A percentile compares a stretch with the other conserved stretches of the same genome.
phyloP scores from a whole-genome alignment of 2,888 invertebrate species.

The Nephrotoma appendiculata region DNA sequence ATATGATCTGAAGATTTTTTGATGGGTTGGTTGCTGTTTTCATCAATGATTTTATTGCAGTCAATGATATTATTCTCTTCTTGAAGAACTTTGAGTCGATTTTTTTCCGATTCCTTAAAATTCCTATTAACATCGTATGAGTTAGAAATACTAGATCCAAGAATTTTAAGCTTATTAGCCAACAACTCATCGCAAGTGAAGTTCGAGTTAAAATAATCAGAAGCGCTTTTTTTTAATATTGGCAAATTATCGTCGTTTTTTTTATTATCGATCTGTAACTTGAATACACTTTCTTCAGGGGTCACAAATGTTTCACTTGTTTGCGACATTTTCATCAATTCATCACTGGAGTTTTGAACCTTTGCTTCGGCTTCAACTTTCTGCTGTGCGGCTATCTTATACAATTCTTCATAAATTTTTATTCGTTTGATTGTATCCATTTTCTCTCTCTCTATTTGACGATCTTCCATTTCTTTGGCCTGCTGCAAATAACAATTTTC shows the following conservation, averaged over 20 bases:
- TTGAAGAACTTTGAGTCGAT: constrained; percentile 19
- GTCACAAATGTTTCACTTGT: not conserved
- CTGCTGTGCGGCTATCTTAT: constrained; percentile 12
- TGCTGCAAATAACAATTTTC: constrained; percentile 21
- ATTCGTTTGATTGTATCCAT: constrained; percentile 21
- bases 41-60: not conserved
- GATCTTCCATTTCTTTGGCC: constrained; percentile 20
- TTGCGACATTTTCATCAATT: not conserved
- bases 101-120: constrained; percentile 16
- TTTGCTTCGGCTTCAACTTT: not conserved
- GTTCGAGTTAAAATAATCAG: constrained; percentile 25
- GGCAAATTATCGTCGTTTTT: not conserved
- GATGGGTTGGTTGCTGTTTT: not conserved
- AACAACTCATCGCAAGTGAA: constrained; percentile 14
- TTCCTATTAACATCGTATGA: not conserved
- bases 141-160: constrained; percentile 13
- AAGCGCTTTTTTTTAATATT: constrained; percentile 16
- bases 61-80: not conserved
- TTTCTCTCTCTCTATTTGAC: constrained; percentile 20
- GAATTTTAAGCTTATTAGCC: constrained; percentile 19
- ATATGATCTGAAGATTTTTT: not conserved
- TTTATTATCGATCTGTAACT: not conserved
- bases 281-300: not conserved
- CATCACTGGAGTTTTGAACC: not conserved
- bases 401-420: constrained; percentile 22